Percentiles rank a stretch among this genome's conserved stretches.
phyloP scores from a whole-genome alignment of 2,797 vertebrate genomes.

The Sebastes hopkinsi region DNA sequence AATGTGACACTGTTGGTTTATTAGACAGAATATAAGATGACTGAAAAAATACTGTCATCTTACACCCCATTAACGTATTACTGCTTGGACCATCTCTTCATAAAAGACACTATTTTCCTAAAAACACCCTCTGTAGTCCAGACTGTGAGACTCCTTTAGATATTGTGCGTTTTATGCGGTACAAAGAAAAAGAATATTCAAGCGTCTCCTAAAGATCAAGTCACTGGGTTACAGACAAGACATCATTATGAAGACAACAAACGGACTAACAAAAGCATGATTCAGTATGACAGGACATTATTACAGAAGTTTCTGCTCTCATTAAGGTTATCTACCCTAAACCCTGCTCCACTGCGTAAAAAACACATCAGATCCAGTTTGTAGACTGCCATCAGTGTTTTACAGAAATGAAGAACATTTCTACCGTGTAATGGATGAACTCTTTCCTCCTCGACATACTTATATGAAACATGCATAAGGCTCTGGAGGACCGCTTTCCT shows the following conservation, averaged over 20 bases:
- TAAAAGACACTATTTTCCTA: not conserved
- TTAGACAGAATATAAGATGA: not conserved
- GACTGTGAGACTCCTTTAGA: not conserved
- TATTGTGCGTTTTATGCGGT: conserved; percentile 43
- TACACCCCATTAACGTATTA: not conserved
- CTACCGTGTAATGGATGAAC: not conserved
- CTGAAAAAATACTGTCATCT: not conserved
- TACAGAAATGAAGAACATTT: not conserved
- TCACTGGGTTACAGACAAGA: conserved; percentile 8
- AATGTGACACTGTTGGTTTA: not conserved
- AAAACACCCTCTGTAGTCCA: not conserved
- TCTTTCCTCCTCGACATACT: not conserved
- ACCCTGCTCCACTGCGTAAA: not conserved
- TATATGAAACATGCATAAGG: not conserved
- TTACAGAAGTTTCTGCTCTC: not conserved
- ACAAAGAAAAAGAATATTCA: conserved; percentile 17
- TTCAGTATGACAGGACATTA: conserved; percentile 9
- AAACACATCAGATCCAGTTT: conserved; percentile 10
- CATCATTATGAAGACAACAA: conserved; percentile 30
- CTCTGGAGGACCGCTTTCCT: not conserved
- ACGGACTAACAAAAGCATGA: conserved; percentile 8
- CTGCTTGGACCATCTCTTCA: not conserved
- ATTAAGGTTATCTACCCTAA: not conserved
- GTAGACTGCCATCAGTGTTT: not conserved
- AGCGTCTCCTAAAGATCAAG: conserved; percentile 1